Evolutionary conservation across 1,140 invertebrate species (phyloP).

Genomic region (Nylanderia fulva): DNA sequence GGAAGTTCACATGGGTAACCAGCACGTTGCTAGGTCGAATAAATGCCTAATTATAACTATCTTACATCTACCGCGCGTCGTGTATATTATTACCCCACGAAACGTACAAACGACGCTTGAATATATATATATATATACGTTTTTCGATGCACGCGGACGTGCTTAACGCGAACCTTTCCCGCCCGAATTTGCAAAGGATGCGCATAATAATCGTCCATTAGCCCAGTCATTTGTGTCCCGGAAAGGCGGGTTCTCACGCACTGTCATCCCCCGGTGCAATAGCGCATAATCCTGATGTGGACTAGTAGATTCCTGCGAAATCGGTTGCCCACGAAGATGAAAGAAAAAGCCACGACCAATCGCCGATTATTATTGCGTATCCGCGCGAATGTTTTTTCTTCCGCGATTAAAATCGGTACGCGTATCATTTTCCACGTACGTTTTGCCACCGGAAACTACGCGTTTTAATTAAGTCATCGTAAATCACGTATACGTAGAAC

Average conservation of each 20-base stretch:
- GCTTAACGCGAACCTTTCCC: slow-evolving; percentile 80
- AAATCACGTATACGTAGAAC: slow-evolving; percentile 27
- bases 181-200: slow-evolving; percentile 83
- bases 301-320: slow-evolving; percentile 13
- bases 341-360: neutral
- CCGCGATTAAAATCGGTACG: slow-evolving; percentile 6
- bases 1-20: slow-evolving; percentile 85
- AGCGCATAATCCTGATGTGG: slow-evolving; percentile 57
- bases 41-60: slow-evolving; percentile 85
- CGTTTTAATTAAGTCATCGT: slow-evolving; percentile 32
- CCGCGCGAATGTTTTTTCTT: neutral
- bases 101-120: slow-evolving; percentile 77
- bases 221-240: slow-evolving; percentile 81
- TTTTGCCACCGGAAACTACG: slow-evolving; percentile 15
- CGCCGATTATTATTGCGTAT: neutral
- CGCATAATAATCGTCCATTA: slow-evolving; percentile 84
- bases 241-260: slow-evolving; percentile 81
- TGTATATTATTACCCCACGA: slow-evolving; percentile 81
- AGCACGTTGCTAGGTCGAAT: slow-evolving; percentile 83
- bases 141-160: slow-evolving; percentile 77
- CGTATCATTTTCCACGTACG: neutral
- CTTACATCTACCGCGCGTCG: slow-evolving; percentile 82
- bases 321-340: slow-evolving; percentile 58
- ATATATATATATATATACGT: too few species aligned
- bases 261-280: slow-evolving; percentile 46